Base-by-base conservation (phyloP, 2,797 vertebrate species). In the Paramormyrops hopkinsi region DNA sequence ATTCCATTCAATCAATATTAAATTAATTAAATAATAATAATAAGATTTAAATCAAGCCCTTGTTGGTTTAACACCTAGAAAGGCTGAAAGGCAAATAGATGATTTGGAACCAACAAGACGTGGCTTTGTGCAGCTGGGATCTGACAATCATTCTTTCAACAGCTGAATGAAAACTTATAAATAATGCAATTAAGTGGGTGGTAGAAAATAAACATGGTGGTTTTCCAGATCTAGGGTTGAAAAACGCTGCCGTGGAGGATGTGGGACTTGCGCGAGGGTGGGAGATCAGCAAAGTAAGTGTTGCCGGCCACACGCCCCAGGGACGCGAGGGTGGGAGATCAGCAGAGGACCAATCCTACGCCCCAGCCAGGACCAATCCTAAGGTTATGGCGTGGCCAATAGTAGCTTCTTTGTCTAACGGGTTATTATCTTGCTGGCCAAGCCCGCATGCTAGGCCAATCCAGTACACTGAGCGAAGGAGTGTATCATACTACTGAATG, bases 261-360 rank as follows among this genome's bases (percentile, higher is more conserved):
- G 92, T 93, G 93, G 94, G 93, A 92, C n/a, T n/a, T n/a, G n/a
- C 90, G 93, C 89, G 88, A 93, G 94, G 87, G 91, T 22, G n/a
- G 22, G 59, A 91, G 91, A 88, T 90, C 65, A 0, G 92, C 91
- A 92, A n/a, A n/a, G n/a, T n/a, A n/a, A n/a, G n/a, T n/a, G n/a
- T n/a, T n/a, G n/a, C n/a, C n/a, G n/a, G n/a, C n/a, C n/a, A n/a
- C n/a, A n/a, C n/a, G n/a, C n/a, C n/a, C n/a, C n/a, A n/a, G n/a
- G n/a, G 93, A 92, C 90, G 93, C 89, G 88, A 93, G 94, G 87
- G 91, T 22, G n/a, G 22, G 59, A 91, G 91, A 88, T 90, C 65
- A 0, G 92, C 91, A 92, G 86, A 92, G n/a, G n/a, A n/a, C n/a
- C n/a, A n/a, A n/a, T n/a, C n/a, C n/a, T n/a, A n/a, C 2, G 11